Conservation (phyloP, 2,888 invertebrate species). For the Tachina fera region DNA sequence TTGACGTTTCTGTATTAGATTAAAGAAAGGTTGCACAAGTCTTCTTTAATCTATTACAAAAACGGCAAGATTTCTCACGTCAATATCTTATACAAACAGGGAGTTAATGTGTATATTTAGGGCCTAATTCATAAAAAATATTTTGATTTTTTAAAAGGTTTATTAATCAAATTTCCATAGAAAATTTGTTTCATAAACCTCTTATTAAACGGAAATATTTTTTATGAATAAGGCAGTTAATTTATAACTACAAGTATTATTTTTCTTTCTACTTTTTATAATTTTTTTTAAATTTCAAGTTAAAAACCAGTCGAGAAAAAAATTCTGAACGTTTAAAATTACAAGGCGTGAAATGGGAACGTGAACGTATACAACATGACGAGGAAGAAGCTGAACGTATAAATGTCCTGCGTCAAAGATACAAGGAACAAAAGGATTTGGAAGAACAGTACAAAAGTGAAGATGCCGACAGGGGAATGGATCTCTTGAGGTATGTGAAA, state of each 20-base stretch:
- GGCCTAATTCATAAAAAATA: no score
- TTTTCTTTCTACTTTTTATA: neutral
- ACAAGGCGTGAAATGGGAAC: constrained; percentile 82
- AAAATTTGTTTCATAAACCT: no score
- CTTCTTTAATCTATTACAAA: no score
- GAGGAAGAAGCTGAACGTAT: constrained; percentile 78
- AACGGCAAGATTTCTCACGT: no score
- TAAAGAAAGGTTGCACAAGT: no score
- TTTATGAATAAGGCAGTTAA: no score
- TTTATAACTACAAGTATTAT: neutral
- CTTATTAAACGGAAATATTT: no score
- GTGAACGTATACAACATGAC: constrained; percentile 79
- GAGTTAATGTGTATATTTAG: no score
- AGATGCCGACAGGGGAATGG: constrained; percentile 80
- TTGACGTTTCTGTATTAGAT: no score
- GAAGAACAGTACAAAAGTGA: constrained; percentile 79
- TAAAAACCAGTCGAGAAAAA: constrained; percentile 82
- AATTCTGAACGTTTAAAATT: constrained; percentile 81
- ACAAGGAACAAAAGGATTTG: constrained; percentile 76
- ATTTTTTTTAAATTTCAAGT: constrained; percentile 72
- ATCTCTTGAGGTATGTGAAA: constrained; percentile 79
- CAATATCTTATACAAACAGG: no score
- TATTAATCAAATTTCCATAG: no score
- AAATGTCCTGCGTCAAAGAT: constrained; percentile 75
- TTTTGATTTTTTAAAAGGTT: no score